phyloP scores from a whole-genome alignment of 2,113 vertebrate genomes.

The Beaufortia kweichowensis region DNA sequence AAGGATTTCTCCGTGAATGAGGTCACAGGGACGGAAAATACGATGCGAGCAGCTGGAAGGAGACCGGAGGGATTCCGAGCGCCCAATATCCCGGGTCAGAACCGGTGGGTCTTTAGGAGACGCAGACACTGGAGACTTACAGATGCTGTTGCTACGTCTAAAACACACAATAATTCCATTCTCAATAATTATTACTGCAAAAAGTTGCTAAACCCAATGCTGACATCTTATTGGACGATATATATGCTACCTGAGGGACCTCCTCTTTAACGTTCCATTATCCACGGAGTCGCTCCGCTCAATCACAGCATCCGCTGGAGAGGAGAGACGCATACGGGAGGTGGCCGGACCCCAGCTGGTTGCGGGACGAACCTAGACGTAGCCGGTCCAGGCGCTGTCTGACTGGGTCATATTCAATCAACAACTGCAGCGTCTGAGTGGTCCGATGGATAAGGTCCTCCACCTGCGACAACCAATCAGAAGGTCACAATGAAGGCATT shows the following conservation, averaged over 20 bases:
- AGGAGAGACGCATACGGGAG: constrained; percentile 76
- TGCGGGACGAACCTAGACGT: constrained; percentile 73
- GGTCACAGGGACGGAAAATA: constrained; percentile 95
- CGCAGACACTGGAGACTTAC: constrained; percentile 86
- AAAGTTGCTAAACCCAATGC: too few species aligned
- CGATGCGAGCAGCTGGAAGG: constrained; percentile 89
- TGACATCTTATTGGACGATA: too few species aligned
- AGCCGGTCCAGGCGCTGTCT: constrained; percentile 84
- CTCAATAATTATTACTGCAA: too few species aligned
- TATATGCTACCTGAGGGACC: constrained; percentile 82
- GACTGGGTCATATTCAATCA: constrained; percentile 92
- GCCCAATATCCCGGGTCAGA: constrained; percentile 84
- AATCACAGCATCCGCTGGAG: constrained; percentile 74
- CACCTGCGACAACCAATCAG: constrained; percentile 72
- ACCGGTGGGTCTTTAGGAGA: constrained; percentile 83
- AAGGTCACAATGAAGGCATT: not conserved
- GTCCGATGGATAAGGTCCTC: constrained; percentile 87
- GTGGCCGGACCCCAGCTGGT: constrained; percentile 69
- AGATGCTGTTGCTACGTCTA: constrained; percentile 94
- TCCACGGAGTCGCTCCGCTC: constrained; percentile 83
- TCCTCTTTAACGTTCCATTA: constrained; percentile 79
- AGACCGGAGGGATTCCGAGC: constrained; percentile 91
- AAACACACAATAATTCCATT: constrained; percentile 22
- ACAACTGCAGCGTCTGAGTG: constrained; percentile 88
- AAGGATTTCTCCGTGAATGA: constrained; percentile 90